Evolutionary conservation across 1,140 invertebrate species (phyloP).

Genomic region (Subanguina moxae): DNA sequence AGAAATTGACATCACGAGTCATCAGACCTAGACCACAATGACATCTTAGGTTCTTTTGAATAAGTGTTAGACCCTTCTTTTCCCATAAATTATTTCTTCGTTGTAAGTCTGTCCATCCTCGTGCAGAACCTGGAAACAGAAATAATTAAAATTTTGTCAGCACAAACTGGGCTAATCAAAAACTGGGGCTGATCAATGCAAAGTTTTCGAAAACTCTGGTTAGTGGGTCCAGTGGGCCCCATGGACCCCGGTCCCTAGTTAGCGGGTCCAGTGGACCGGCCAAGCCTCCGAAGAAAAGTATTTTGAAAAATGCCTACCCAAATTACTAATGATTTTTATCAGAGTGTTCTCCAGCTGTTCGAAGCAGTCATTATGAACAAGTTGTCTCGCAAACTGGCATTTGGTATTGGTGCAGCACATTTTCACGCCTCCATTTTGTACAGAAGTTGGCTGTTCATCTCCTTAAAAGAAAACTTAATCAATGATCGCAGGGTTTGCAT

Average conservation of each 20-base stretch:
- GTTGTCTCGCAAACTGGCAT: slow-evolving; percentile 11
- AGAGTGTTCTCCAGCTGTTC: slow-evolving; percentile 21
- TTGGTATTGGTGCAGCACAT: slow-evolving; percentile 21
- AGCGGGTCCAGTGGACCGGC: too few species aligned
- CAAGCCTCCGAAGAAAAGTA: too few species aligned
- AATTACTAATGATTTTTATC: slow-evolving; percentile 8
- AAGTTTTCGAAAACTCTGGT: too few species aligned
- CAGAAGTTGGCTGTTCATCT: background rate
- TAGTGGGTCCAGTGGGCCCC: too few species aligned
- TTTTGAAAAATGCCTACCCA: slow-evolving; percentile 1
- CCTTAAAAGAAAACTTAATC: slow-evolving; percentile 1
- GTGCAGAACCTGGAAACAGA: slow-evolving; percentile 8
- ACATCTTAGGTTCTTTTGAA: slow-evolving; percentile 19
- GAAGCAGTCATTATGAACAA: slow-evolving; percentile 17
- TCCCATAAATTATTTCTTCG: slow-evolving; percentile 25
- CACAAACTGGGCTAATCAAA: too few species aligned
- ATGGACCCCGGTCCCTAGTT: too few species aligned
- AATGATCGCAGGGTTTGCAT: background rate
- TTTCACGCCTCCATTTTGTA: slow-evolving; percentile 12
- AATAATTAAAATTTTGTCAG: background rate
- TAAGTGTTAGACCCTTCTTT: slow-evolving; percentile 16
- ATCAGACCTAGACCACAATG: slow-evolving; percentile 19
- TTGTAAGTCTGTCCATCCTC: slow-evolving; percentile 25
- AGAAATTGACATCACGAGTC: slow-evolving; percentile 13
- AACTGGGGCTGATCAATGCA: too few species aligned